Base-by-base conservation (phyloP, 2,888 invertebrate species). In the Diachrysia chrysitis region DNA sequence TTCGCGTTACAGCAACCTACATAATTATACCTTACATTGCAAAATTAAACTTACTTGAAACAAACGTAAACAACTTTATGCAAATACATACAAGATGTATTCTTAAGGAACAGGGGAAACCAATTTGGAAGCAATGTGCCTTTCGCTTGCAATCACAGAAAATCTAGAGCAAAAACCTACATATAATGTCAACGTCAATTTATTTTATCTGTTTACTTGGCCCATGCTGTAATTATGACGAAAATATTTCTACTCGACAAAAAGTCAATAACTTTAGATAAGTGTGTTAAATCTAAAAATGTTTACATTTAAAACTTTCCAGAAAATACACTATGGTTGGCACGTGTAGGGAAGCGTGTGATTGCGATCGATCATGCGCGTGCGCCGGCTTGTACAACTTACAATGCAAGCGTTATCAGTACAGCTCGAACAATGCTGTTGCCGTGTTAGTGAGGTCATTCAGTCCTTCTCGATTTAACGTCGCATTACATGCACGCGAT, bases 271-370 rank as follows among this genome's bases (percentile, higher is more conserved):
- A 21, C 19, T 48, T 21, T 4, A 54, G 54, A 60, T 63, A 63
- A 61, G 16, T 46, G 53, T 61, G 55, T 42, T 53, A 60, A 51
- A 10, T 55, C 35, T 16, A 46, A 53, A 56, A 10, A n/a, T 16
- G n/a, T 61, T 23, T 17, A 61, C 35, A 9, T 17, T 59, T 9
- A 35, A 67, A 64, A 57, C n/a, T 69, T 76, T 66, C 62, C 67
- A 65, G 60, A 29, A 53, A 23, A 23, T n/a, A 56, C 25, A 29
- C 17, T 48, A 4, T 5, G 35, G 19, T 48, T n/a, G 17, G 54
- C 79, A 78, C 82, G 73, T 79, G 81, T 59, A 51, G 17, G 14
- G 19, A 60, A 73, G 65, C 66, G 69, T 73, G 79, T 73, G 68
- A 75, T 75, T 63, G 58, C 57, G 46, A 81, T 81, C 76, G 42